Evolutionary conservation across 2,888 invertebrate genomes (phyloP).

Genomic region (Dyspetes luteomarginatus): DNA sequence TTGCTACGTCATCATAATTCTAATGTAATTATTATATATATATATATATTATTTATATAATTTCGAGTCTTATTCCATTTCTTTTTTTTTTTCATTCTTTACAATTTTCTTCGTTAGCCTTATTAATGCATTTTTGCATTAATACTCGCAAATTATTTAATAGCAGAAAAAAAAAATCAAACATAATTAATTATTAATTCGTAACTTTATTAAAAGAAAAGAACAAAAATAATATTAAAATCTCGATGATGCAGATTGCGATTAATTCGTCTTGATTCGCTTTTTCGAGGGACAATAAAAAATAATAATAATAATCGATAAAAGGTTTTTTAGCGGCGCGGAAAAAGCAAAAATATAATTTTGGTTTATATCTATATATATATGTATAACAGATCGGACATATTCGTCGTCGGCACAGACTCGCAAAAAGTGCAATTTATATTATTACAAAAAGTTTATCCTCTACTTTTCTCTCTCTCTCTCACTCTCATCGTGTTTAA

Average conservation of each 20-base stretch:
- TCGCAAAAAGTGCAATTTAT: slow-evolving; percentile 63
- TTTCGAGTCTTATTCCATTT: slow-evolving; percentile 20
- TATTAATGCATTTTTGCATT: too few species aligned
- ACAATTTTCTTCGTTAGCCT: slow-evolving; percentile 31
- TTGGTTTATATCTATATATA: slow-evolving; percentile 43
- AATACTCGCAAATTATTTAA: too few species aligned
- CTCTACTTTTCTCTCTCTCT: slow-evolving; percentile 59
- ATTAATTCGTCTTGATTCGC: not conserved
- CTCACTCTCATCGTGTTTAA: slow-evolving; percentile 40
- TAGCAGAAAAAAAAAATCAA: too few species aligned
- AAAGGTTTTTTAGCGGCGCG: slow-evolving; percentile 28
- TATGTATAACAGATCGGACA: not conserved
- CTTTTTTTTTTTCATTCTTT: slow-evolving; percentile 7
- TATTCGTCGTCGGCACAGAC: slow-evolving; percentile 65
- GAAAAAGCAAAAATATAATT: slow-evolving; percentile 55
- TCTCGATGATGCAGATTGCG: not conserved
- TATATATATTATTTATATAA: slow-evolving; percentile 10
- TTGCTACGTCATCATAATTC: slow-evolving; percentile 51
- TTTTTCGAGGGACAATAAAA: not conserved
- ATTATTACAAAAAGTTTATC: slow-evolving; percentile 66
- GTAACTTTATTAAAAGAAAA: slow-evolving; percentile 20
- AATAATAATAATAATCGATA: too few species aligned
- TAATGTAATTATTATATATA: not conserved
- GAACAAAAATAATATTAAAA: not conserved
- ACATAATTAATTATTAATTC: too few species aligned